A percentile compares a stretch with the other conserved stretches of the same genome.
Conservation (phyloP, 2,888 invertebrate genomes). For the Choreutis nemorana region DNA sequence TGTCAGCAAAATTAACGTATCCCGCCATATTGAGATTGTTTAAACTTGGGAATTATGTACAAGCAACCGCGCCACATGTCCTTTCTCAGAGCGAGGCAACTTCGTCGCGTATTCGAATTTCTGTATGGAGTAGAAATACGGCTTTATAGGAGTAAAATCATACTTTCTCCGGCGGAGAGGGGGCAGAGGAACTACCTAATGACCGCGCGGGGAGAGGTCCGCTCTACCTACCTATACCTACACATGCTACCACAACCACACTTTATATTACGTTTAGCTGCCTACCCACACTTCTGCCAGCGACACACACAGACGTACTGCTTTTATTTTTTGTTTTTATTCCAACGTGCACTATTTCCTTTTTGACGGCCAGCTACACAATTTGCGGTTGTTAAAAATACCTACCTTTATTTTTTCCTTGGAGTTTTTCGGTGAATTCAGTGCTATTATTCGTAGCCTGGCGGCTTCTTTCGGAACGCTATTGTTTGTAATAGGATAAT, state of each 20-base stretch:
- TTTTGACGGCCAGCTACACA: constrained; percentile 31
- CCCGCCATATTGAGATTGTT: constrained; percentile 54
- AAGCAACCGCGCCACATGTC: constrained; percentile 53
- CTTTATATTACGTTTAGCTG: constrained; percentile 65
- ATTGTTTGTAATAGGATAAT: constrained; percentile 1
- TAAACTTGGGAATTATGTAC: constrained; percentile 59
- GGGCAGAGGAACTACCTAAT: constrained; percentile 56
- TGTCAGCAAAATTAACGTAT: constrained; percentile 38
- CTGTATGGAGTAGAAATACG: constrained; percentile 67
- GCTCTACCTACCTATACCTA: constrained; percentile 46
- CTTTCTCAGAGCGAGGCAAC: constrained; percentile 53
- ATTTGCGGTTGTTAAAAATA: constrained; percentile 17
- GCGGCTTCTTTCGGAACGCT: constrained; percentile 5
- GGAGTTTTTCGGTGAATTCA: no score
- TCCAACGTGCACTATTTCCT: constrained; percentile 56
- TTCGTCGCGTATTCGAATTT: constrained; percentile 61
- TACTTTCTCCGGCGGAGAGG: constrained; percentile 60
- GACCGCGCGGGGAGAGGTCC: constrained; percentile 63
- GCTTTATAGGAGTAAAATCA: constrained; percentile 67
- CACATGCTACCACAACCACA: constrained; percentile 46
- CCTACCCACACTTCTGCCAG: constrained; percentile 51
- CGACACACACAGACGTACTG: constrained; percentile 43
- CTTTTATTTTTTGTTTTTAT: constrained; percentile 53
- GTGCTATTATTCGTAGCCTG: constrained; percentile 4
- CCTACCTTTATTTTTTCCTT: constrained; percentile 6